Conservation (phyloP, 2,113 vertebrate genomes). For the Phycodurus eques region DNA sequence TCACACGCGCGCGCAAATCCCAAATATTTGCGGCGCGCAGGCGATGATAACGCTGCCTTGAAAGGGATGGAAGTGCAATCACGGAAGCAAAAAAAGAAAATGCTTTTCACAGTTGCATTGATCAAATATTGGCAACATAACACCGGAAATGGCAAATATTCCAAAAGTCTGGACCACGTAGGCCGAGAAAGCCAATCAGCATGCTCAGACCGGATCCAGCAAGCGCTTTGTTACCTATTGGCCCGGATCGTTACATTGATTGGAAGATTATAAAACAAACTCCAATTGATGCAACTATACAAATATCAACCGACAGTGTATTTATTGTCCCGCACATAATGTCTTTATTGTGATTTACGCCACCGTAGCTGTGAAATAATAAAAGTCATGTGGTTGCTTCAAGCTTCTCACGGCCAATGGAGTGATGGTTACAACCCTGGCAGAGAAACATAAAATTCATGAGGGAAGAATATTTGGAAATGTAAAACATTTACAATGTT, state of each 20-base stretch:
- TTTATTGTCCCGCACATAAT: not conserved
- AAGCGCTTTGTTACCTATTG: not conserved
- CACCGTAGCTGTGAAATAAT: not conserved
- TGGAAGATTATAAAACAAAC: not conserved
- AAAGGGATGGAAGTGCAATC: not conserved
- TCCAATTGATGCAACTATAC: not conserved
- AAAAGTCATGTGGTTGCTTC: not conserved
- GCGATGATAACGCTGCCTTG: not conserved
- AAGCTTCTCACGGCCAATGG: not conserved
- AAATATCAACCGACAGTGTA: not conserved
- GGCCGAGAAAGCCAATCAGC: not conserved
- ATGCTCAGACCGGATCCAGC: not conserved
- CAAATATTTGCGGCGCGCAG: conserved; percentile 22
- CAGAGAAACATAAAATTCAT: not conserved
- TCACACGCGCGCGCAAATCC: conserved; percentile 16
- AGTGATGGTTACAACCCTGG: not conserved
- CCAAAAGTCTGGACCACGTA: not conserved
- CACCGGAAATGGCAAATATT: not conserved
- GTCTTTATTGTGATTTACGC: not conserved
- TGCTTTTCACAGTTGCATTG: not conserved
- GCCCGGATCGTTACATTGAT: not conserved
- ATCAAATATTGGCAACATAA: not conserved
- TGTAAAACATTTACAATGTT: conserved; percentile 1
- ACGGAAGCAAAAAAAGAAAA: not conserved
- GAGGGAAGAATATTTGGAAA: not conserved